These are phyloP conservation scores for Philopedon plagiatum DNA, from an alignment of 2,888 invertebrate genomes.

Conservation along the genomic window DNA sequence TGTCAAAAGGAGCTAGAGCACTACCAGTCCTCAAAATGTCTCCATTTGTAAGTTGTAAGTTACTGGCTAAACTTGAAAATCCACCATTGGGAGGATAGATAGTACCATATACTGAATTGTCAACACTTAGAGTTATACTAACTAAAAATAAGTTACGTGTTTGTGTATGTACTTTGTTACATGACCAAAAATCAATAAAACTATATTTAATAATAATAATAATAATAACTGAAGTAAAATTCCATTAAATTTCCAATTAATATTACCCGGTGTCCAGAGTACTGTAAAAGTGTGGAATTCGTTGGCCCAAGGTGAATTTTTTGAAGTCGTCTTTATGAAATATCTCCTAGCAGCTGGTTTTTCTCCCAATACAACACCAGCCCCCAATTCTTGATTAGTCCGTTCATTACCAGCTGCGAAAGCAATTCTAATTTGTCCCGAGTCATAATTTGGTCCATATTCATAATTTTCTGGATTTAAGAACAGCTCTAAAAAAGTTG, in stretches of 20 bases:
- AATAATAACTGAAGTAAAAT: no score
- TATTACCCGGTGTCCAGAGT: conserved; percentile 72
- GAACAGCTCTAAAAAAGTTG: conserved; percentile 72
- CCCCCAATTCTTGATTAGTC: conserved; percentile 59
- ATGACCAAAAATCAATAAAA: not conserved
- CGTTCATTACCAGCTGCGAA: conserved; percentile 76
- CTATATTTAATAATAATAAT: no score
- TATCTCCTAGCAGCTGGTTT: conserved; percentile 59
- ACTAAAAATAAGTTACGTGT: conserved; percentile 68
- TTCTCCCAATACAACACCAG: conserved; percentile 63
- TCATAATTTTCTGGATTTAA: conserved; percentile 76
- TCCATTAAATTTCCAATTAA: not conserved
- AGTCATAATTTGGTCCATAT: conserved; percentile 75
- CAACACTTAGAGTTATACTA: conserved; percentile 70
- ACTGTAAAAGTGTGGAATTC: conserved; percentile 73
- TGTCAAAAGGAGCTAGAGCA: conserved; percentile 81
- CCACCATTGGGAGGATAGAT: conserved; percentile 64
- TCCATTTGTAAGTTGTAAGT: conserved; percentile 63
- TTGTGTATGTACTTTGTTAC: no score
- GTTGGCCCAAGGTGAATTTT: conserved; percentile 66
- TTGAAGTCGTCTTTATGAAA: conserved; percentile 57
- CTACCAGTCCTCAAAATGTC: conserved; percentile 74
- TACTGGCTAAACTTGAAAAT: conserved; percentile 60
- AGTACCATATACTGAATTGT: conserved; percentile 70
- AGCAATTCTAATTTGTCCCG: conserved; percentile 82